A percentile compares a stretch with the other conserved stretches of the same genome.
Evolutionary conservation across 2,113 vertebrate genomes (phyloP).

Genomic region (Chamaea fasciata): DNA sequence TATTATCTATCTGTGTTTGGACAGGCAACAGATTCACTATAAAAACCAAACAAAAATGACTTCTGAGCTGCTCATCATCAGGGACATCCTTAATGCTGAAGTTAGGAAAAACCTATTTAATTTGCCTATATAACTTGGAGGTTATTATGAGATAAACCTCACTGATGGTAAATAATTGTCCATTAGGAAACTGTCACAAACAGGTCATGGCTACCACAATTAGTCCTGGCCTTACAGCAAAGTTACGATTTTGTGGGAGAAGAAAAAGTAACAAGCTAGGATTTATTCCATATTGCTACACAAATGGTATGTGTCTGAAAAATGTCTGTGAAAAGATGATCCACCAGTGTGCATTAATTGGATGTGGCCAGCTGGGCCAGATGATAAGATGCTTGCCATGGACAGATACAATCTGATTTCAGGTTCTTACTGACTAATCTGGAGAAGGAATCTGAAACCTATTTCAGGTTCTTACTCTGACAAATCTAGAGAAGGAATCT

Average conservation of each 20-base stretch:
- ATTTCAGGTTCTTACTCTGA: background rate
- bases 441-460: background rate
- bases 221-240: background rate
- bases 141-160: background rate
- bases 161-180: background rate
- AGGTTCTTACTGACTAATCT: background rate
- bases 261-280: background rate
- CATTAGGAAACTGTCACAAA: background rate
- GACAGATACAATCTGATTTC: background rate
- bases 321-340: background rate
- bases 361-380: background rate
- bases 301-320: background rate
- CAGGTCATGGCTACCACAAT: background rate
- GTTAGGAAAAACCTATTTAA: background rate
- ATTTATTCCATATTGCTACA: background rate
- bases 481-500: background rate
- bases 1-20: background rate
- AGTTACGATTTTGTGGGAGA: fast-evolving
- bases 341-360: fast-evolving
- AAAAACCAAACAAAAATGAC: background rate
- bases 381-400: background rate
- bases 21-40: background rate
- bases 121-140: background rate
- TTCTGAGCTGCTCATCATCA: background rate
- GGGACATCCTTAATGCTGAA: background rate